Conservation (phyloP, 2,113 vertebrate species). For the Protomyctophum bolini region DNA sequence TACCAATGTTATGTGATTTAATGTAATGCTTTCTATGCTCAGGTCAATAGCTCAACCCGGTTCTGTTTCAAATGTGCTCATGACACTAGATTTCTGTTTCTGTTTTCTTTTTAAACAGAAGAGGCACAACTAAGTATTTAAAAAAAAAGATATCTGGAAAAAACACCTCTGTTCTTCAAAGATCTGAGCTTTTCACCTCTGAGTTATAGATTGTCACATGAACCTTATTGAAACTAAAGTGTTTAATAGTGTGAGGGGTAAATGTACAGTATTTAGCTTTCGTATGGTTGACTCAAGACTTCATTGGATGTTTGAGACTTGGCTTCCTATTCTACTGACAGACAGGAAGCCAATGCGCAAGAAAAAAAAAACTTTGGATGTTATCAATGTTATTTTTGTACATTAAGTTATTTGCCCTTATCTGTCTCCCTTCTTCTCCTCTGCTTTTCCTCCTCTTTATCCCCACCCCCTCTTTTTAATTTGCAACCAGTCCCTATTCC, state of each 20-base stretch:
- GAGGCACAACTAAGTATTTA: conserved; percentile 65
- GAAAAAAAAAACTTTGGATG: conserved; percentile 87
- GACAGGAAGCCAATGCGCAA: conserved; percentile 67
- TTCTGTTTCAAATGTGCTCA: conserved; percentile 88
- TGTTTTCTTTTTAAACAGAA: conserved; percentile 62
- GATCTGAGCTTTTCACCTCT: conserved; percentile 76
- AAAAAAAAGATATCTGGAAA: conserved; percentile 49
- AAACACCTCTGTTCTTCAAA: conserved; percentile 65
- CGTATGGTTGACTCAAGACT: conserved; percentile 97
- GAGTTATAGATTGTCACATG: conserved; percentile 89
- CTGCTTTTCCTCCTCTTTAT: conserved; percentile 61
- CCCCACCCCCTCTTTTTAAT: conserved; percentile 69
- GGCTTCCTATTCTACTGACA: conserved; percentile 70
- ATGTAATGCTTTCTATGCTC: conserved; percentile 99
- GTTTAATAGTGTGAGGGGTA: conserved; percentile 98
- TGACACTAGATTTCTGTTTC: conserved; percentile 79
- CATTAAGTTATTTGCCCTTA: conserved; percentile 78
- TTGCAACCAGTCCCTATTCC: conserved; percentile 82
- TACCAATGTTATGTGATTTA: conserved; percentile 96
- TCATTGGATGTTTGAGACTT: conserved; percentile 89
- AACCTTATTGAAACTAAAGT: conserved; percentile 97
- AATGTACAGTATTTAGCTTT: conserved; percentile 99
- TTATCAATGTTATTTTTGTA: conserved; percentile 92
- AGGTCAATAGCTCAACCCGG: conserved; percentile 96
- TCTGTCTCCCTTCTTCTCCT: conserved; percentile 50